A percentile compares a stretch with the other conserved stretches of the same genome.
Conservation (phyloP, 2,797 vertebrate species). For the Eremophila alpestris region DNA sequence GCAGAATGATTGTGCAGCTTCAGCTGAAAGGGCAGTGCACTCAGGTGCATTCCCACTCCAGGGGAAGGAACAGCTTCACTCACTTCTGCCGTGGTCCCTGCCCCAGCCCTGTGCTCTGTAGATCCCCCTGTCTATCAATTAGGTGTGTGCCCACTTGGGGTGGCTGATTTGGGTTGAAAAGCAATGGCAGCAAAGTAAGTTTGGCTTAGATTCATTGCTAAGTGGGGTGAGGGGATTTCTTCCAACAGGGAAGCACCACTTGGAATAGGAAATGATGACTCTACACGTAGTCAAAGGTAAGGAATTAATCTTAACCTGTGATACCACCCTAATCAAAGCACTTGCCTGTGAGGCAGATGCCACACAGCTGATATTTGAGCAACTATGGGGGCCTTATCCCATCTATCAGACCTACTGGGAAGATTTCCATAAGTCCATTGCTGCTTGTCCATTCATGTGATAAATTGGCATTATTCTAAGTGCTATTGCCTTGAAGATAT, state of each 20-base stretch:
- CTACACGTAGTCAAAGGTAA: neutral
- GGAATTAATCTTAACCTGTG: neutral
- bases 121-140: neutral
- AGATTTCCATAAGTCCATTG: neutral
- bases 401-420: neutral
- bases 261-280: neutral
- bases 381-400: neutral
- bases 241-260: rapidly evolving
- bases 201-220: neutral
- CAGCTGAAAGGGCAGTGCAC: neutral
- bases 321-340: neutral
- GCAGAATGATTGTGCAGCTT: neutral
- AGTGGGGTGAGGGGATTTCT: neutral
- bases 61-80: neutral
- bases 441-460: neutral
- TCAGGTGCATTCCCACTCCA: neutral
- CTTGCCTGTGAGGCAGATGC: neutral
- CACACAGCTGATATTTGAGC: neutral
- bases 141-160: rapidly evolving
- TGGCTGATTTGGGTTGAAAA: neutral
- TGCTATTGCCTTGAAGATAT: neutral
- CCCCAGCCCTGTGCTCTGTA: neutral
- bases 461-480: neutral
- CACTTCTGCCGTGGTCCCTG: rapidly evolving
- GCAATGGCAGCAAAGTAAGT: neutral